Evolutionary conservation across 2,113 vertebrate genomes (phyloP).

Genomic region (Recurvirostra avosetta): DNA sequence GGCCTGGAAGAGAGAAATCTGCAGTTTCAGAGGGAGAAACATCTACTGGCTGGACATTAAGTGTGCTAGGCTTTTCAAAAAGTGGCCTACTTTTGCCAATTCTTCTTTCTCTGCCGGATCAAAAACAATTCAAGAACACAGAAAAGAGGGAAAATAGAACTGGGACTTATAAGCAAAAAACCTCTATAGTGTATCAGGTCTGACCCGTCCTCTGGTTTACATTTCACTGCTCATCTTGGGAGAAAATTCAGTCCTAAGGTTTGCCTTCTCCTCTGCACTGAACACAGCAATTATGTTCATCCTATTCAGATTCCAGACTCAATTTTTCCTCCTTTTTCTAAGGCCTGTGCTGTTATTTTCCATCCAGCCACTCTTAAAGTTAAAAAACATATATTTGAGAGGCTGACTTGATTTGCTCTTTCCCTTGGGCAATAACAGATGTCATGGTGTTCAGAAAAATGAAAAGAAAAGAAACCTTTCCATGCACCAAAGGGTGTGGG

Average conservation of each 20-base stretch:
- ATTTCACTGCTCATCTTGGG: not conserved
- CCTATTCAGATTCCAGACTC: slow-evolving; percentile 16
- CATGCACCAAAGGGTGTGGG: not conserved
- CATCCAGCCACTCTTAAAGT: not conserved
- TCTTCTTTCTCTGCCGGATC: not conserved
- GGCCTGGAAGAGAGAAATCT: not conserved
- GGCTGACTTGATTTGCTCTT: slow-evolving; percentile 9
- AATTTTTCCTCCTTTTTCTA: slow-evolving; percentile 11
- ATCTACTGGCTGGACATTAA: not conserved
- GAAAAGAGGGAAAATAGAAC: not conserved
- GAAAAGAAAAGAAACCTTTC: not conserved
- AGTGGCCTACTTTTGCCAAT: not conserved
- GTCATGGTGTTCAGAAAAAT: slow-evolving; percentile 6
- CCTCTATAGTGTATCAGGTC: not conserved
- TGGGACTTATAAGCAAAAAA: not conserved
- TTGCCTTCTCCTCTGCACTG: not conserved
- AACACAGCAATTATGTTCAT: not conserved
- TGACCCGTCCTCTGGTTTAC: not conserved
- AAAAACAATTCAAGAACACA: not conserved
- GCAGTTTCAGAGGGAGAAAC: not conserved
- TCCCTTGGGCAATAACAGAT: not conserved
- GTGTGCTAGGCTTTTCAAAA: not conserved
- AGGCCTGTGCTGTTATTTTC: slow-evolving; percentile 12
- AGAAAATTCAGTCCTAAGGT: not conserved
- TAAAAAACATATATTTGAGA: not conserved